Base-by-base conservation (phyloP, 2,888 invertebrate genomes). In the Cordilura impudica region DNA sequence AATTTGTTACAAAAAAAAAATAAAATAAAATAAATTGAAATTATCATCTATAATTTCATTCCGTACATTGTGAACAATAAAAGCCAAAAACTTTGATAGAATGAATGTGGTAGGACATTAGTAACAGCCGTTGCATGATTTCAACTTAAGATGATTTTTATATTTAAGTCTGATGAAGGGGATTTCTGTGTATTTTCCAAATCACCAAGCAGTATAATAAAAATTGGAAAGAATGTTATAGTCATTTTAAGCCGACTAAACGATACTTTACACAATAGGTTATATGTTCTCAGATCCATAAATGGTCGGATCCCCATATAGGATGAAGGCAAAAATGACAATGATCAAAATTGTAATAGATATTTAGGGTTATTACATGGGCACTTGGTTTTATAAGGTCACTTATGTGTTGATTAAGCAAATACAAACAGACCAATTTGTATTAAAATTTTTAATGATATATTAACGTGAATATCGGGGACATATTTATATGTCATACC, bases 41-140 rank as follows among this genome's bases (percentile, higher is more conserved):
- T 49, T 49, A 69, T 56, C 58, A 67, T 74, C 74, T 67, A 60
- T 67, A 75, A 75, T 69, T 75, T 69, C 69, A 75, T 75, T 69
- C n/a, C n/a, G 69, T 35, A 63, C 35, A 56, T 63, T 39, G 54
- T 54, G 49, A 71, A 51, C 69, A 49, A 63, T 63, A 49, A 49
- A 49, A 60, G 60, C 8, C 49, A 58, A 49, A 71, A 77, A 66
- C 19, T 65, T 61, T 35, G 16, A 66, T 58, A 47, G 45, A 72
- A 65, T 2, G 8, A 39, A 39, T 39, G n/a, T 39, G 63, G 69
- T 65, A 14, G 61, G 69, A 69, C 63, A 78, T 69, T 78, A 78
- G 72, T 69, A 54, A 54, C 67, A 78, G 78, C 61, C 67, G 73
- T 69, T 73, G 58, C 45, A 14, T 43, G 23, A 69, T 56, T 61